Base-by-base conservation (phyloP, 2,113 vertebrate species). In the Dascyllus trimaculatus region DNA sequence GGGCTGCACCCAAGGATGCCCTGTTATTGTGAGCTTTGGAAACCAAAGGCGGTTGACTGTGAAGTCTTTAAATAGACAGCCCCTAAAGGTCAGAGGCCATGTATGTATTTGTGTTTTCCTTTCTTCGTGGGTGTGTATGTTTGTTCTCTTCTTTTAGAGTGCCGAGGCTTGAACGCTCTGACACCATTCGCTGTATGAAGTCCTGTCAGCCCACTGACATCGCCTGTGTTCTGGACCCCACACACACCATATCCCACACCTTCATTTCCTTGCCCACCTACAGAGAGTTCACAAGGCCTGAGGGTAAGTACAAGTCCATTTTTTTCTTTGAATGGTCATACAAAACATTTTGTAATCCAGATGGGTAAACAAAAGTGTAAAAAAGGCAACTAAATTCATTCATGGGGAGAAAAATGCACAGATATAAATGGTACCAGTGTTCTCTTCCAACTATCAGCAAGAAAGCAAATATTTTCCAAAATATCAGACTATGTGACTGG, bases 231-330 rank as follows among this genome's bases (percentile, higher is more conserved):
- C 70, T 95, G 90, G 95, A 98, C 89, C 96, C 95, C 0, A 95
- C 96, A 14, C 96, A 97, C 80, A 97, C 98, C 0, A 74, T 97
- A 80, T 98, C 98, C 68, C 95, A 99, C 92, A 98, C 97, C 0
- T 96, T 97, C 80, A 95, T 99, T 91, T 98, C 98, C 0, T 92
- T 99, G 85, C 96, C 98, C 71, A 99, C 97, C 2, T 97, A 96
- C 94, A 96, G 97, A 46, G 97, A 99, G 70, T 97, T 99, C 90
- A 92, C 71, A 59, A 95, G 70, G 64, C 96, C 97, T 19, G 97
- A 99, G 93, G 98, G 98, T 99, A 94, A 86, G 92, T 79, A 13
- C 9, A 46, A 2, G 7, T 45, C 3, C 9, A 14, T 24, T 45
- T 29, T 15, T 15, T 22, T 35, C 8, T 81, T 52, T 0, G 8